phyloP scores from a whole-genome alignment of 1,140 invertebrate species.

The Scylla paramamosain region DNA sequence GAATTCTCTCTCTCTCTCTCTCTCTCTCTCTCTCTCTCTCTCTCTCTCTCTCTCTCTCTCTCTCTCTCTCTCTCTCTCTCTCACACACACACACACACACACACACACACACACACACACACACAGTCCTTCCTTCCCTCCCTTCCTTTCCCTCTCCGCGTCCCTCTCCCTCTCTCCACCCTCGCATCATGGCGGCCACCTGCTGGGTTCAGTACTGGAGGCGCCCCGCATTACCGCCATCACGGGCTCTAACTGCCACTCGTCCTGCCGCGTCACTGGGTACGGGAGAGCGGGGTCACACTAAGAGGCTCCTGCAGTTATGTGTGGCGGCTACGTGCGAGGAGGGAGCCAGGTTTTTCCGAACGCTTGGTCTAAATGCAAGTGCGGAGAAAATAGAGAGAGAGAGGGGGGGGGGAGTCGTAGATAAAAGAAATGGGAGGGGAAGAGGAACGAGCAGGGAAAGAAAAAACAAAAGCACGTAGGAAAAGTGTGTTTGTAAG shows the following conservation, averaged over 20 bases:
- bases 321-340: no score
- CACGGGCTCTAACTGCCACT: neutral
- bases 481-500: no score
- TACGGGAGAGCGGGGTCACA: neutral
- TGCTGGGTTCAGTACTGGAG: neutral
- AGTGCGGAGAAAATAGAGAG: no score
- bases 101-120: neutral
- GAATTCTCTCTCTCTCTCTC: neutral
- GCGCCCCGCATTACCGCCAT: neutral
- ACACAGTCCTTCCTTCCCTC: neutral
- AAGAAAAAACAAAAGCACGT: no score
- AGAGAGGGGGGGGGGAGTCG: no score
- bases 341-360: no score
- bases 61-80: slow-evolving; percentile 20
- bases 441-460: no score
- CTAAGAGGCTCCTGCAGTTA: neutral
- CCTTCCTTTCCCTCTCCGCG: neutral
- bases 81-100: neutral
- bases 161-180: neutral
- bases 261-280: neutral
- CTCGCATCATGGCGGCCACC: neutral
- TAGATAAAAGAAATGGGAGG: no score
- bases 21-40: slow-evolving; percentile 20
- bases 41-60: slow-evolving; percentile 20
- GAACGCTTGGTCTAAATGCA: no score